These are phyloP conservation scores for Drosophila azteca DNA, from an alignment of 1,140 invertebrate species.

Conservation along the genomic window DNA sequence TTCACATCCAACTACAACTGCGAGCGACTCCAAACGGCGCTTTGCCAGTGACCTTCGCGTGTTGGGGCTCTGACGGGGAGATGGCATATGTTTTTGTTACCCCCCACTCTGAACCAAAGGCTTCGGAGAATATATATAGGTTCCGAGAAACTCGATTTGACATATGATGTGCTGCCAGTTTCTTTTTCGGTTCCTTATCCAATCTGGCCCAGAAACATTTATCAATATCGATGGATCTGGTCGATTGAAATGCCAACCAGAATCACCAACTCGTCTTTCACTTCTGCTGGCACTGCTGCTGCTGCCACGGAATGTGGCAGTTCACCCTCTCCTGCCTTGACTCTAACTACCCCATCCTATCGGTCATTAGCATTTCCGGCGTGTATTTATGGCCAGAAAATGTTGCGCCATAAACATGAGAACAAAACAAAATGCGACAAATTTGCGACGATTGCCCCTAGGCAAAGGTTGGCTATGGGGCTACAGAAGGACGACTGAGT, in stretches of 20 bases:
- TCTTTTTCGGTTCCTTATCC: conserved; percentile 44
- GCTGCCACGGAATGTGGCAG: too few species aligned
- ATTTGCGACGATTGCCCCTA: conserved; percentile 58
- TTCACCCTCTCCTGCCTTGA: too few species aligned
- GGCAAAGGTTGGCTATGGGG: background rate
- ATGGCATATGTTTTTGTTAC: conserved; percentile 62
- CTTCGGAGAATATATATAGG: background rate
- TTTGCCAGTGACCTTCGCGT: conserved; percentile 79
- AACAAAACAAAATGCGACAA: conserved; percentile 80
- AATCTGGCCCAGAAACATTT: conserved; percentile 72
- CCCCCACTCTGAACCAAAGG: conserved; percentile 8
- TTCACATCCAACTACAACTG: conserved; percentile 47
- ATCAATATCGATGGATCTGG: conserved; percentile 69
- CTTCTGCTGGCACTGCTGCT: too few species aligned
- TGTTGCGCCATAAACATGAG: conserved; percentile 79
- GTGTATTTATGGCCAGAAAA: conserved; percentile 78
- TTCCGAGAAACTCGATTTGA: conserved; percentile 63
- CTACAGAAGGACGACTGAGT: background rate
- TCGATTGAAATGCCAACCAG: conserved; percentile 35
- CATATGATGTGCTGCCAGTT: conserved; percentile 73
- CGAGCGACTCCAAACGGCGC: conserved; percentile 67
- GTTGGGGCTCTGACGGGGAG: conserved; percentile 41
- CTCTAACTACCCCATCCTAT: conserved; percentile 15
- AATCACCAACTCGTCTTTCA: conserved; percentile 25
- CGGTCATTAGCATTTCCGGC: conserved; percentile 79